Evolutionary conservation across 2,888 invertebrate species (phyloP).

Genomic region (Callimorpha dominula): DNA sequence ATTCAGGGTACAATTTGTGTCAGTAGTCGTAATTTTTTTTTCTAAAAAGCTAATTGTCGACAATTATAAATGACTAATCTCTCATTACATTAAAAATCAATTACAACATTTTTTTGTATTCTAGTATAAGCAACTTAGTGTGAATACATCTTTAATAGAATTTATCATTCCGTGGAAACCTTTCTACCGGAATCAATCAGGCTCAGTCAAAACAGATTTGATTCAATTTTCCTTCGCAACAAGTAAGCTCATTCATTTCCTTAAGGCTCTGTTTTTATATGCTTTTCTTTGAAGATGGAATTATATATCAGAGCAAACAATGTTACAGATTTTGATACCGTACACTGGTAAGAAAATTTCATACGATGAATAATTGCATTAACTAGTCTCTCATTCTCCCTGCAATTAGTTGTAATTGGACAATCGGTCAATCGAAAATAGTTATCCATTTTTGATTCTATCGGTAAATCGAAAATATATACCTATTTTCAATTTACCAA

Average conservation of each 20-base stretch:
- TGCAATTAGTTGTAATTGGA: too few relatives aligned
- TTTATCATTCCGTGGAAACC: constrained; percentile 27
- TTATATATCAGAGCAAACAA: neutral
- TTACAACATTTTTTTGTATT: neutral
- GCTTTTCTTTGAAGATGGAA: constrained; percentile 15
- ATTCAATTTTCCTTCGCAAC: constrained; percentile 35
- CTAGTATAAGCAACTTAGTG: neutral
- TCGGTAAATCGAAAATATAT: too few relatives aligned
- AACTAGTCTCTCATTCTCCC: too few relatives aligned
- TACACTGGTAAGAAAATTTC: neutral
- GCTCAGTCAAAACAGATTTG: constrained; percentile 32
- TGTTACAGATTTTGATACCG: neutral
- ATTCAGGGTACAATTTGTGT: neutral
- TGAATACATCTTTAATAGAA: constrained; percentile 14
- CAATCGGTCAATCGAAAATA: too few relatives aligned
- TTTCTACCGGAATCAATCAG: constrained; percentile 36
- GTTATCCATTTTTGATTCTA: too few relatives aligned
- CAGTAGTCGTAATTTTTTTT: too few relatives aligned
- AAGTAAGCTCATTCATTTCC: constrained; percentile 36
- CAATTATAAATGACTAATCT: neutral
- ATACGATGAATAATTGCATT: too few relatives aligned
- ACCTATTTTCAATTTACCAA: too few relatives aligned
- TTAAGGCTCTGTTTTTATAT: constrained; percentile 11
- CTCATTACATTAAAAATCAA: neutral
- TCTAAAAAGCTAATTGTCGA: too few relatives aligned